A percentile compares a stretch with the other conserved stretches of the same genome.
Conservation (phyloP, 2,797 vertebrate species). For the Carduelis carduelis region DNA sequence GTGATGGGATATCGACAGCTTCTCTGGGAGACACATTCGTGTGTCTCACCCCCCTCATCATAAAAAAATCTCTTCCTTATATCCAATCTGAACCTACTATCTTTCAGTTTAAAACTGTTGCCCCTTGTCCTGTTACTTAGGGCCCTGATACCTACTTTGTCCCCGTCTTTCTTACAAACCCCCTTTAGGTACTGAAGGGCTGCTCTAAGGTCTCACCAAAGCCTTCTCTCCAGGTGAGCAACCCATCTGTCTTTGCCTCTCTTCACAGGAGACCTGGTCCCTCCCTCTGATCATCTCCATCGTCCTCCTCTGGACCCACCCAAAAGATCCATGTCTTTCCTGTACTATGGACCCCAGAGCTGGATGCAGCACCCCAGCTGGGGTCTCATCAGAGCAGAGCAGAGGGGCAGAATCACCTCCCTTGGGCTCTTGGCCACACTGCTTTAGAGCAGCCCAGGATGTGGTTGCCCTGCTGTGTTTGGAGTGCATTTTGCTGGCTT, state of each 20-base stretch:
- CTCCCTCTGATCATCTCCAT: neutral
- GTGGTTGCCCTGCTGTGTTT: rapidly evolving
- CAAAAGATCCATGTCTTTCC: neutral
- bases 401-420: neutral
- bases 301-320: neutral
- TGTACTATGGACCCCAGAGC: neutral
- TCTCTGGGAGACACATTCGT: neutral
- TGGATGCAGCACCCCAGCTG: neutral
- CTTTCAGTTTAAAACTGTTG: neutral
- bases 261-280: neutral
- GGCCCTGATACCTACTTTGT: neutral
- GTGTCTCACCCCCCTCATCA: neutral
- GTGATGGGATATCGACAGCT: neutral
- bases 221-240: neutral
- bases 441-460: neutral
- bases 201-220: neutral
- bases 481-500: rapidly evolving
- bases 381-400: neutral
- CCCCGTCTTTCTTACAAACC: neutral
- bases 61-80: neutral
- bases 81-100: neutral
- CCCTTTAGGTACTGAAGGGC: neutral
- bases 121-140: neutral
- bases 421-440: rapidly evolving
- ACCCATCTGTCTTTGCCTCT: rapidly evolving